Percentiles rank a stretch among this genome's conserved stretches.
phyloP scores from a whole-genome alignment of 2,797 vertebrate species.

The Acanthopagrus latus region DNA sequence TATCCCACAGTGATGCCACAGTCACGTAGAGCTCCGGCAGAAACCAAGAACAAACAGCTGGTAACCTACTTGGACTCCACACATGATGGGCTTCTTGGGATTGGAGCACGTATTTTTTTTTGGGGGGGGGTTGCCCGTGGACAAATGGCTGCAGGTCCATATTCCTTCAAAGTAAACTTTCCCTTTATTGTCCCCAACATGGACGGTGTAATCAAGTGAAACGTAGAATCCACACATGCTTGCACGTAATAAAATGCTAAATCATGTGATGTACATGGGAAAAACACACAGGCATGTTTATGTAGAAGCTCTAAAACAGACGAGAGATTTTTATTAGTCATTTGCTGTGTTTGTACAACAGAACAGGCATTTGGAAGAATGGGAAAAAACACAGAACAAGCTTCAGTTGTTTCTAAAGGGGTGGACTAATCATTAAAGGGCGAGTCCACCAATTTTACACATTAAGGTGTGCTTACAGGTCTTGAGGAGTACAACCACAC shows the following conservation, averaged over 20 bases:
- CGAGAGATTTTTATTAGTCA: neutral
- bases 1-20: slow-evolving; percentile 35
- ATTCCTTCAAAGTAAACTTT: slow-evolving; percentile 1
- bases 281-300: neutral
- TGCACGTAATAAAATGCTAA: neutral
- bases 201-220: neutral
- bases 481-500: too few relatives aligned
- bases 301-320: neutral
- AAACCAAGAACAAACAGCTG: slow-evolving; percentile 35
- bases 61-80: slow-evolving; percentile 21
- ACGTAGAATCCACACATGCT: neutral
- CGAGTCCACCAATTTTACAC: too few relatives aligned
- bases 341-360: too few relatives aligned
- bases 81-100: slow-evolving; percentile 5
- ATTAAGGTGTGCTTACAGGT: too few relatives aligned
- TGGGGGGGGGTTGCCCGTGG: too few relatives aligned
- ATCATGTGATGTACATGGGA: slow-evolving; percentile 5
- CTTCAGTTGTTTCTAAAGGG: neutral
- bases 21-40: slow-evolving; percentile 21
- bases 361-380: neutral
- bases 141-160: neutral
- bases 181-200: neutral
- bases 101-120: neutral
- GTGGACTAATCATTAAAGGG: too few relatives aligned
- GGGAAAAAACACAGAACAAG: neutral